Base-by-base conservation (phyloP, 2,113 vertebrate species). In the Rafetus swinhoei region DNA sequence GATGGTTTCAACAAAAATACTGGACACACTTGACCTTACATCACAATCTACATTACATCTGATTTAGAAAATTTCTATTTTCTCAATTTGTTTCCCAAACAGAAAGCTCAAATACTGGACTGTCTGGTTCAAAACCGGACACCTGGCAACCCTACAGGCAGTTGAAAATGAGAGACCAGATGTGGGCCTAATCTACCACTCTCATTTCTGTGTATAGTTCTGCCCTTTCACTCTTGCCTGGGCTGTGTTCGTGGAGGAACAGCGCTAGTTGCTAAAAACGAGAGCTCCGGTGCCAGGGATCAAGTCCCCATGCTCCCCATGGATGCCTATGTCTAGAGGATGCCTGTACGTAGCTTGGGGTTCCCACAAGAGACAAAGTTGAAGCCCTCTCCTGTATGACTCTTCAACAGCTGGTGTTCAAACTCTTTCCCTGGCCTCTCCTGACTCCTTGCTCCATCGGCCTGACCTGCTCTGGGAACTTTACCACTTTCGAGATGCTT, bases 401-500 rank as follows among this genome's bases (percentile, higher is more conserved):
- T 88, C 86, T 85, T 16, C 52, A 65, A 55, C 25, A 27, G 82
- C 52, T 88, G 82, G 65, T 55, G 1, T 25, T 93, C 57, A 69
- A 4, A 60, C 14, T 84, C 22, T 32, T 32, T 90, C 39, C 39
- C 59, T 69, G 88, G 32, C 77, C 87, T 92, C 35, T 84, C 83
- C 56, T 52, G 29, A 32, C 29, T 62, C 91, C 65, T 59, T 65
- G 74, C 83, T 91, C 39, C 88, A 16, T 3, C 27, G 82, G 39
- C 2, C 77, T 76, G 60, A 89, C 53, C 53, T 45, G 59, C 65
- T 86, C 82, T 87, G 65, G 90, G 88, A 93, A 84, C 62, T 77
- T 94, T 96, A 95, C 95, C 93, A 81, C 93, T 96, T 96, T 95
- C 84, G 87, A 86, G 76, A 93, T 7, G 15, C 59, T 90, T 88